Percentiles rank a stretch among this genome's conserved stretches.
These are phyloP conservation scores for Sturnira hondurensis DNA, from an alignment of 2,113 vertebrate species.

Conservation along the genomic window DNA sequence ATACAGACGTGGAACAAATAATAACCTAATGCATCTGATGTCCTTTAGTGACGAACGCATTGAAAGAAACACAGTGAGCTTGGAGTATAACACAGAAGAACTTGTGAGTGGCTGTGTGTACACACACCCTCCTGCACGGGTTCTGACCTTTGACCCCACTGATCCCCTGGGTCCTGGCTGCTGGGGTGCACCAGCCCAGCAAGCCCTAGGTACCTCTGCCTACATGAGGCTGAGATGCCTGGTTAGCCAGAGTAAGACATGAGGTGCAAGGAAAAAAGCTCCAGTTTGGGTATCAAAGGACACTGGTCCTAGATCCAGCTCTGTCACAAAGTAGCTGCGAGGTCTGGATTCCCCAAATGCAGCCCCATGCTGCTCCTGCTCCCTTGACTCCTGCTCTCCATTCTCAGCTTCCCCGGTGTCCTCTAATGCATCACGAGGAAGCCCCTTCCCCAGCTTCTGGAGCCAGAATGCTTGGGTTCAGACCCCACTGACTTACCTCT, in stretches of 20 bases:
- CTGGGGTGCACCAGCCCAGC: background rate
- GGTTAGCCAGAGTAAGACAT: background rate
- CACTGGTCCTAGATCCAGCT: background rate
- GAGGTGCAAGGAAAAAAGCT: background rate
- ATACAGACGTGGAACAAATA: background rate
- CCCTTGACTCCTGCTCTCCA: background rate
- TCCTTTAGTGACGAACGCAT: background rate
- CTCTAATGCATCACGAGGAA: background rate
- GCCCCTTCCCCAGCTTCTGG: background rate
- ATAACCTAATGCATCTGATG: rapidly evolving
- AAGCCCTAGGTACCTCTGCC: background rate
- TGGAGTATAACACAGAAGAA: background rate
- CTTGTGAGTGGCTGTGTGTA: background rate
- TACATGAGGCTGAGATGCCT: background rate
- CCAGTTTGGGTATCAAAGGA: background rate
- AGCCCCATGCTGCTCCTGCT: background rate
- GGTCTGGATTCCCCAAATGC: background rate
- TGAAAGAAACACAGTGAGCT: background rate
- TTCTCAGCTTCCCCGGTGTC: rapidly evolving
- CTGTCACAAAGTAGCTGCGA: background rate
- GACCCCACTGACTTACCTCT: background rate
- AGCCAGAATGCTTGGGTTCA: background rate
- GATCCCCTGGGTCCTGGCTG: background rate
- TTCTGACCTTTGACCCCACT: background rate
- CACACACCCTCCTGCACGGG: background rate